phyloP scores from a whole-genome alignment of 2,113 vertebrate genomes.

The Elachura formosa region DNA sequence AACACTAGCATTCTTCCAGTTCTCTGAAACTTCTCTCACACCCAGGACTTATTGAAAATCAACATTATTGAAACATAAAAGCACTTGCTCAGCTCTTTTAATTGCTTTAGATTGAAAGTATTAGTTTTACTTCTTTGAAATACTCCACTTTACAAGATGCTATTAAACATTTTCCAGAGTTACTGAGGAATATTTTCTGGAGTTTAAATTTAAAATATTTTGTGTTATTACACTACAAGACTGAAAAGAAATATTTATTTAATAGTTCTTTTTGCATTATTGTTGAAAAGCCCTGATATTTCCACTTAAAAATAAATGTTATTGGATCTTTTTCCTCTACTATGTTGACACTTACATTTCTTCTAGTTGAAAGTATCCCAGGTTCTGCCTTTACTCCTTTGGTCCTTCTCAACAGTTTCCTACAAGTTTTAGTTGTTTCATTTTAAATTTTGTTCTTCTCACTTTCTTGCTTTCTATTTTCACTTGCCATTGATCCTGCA shows the following conservation, averaged over 20 bases:
- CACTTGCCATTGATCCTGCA: neutral
- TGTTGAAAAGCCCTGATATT: neutral
- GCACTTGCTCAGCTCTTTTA: neutral
- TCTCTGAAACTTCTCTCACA: neutral
- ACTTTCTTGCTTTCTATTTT: neutral
- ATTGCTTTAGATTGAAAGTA: neutral
- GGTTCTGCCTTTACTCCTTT: neutral
- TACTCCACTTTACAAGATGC: neutral
- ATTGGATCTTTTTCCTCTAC: neutral
- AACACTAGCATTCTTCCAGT: neutral
- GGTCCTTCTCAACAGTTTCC: neutral
- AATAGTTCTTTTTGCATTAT: neutral
- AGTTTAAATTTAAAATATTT: neutral
- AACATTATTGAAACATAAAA: neutral
- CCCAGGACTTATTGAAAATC: neutral
- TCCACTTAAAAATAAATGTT: neutral
- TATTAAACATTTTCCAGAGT: neutral
- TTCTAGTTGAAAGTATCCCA: neutral
- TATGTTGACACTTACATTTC: neutral
- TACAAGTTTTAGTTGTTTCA: neutral
- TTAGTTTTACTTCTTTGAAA: neutral
- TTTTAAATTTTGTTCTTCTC: neutral
- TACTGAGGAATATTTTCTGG: no score
- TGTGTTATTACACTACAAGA: neutral
- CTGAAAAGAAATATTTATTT: neutral